Conservation (phyloP, 1,140 invertebrate genomes). For the Drosophila tsacasi region DNA sequence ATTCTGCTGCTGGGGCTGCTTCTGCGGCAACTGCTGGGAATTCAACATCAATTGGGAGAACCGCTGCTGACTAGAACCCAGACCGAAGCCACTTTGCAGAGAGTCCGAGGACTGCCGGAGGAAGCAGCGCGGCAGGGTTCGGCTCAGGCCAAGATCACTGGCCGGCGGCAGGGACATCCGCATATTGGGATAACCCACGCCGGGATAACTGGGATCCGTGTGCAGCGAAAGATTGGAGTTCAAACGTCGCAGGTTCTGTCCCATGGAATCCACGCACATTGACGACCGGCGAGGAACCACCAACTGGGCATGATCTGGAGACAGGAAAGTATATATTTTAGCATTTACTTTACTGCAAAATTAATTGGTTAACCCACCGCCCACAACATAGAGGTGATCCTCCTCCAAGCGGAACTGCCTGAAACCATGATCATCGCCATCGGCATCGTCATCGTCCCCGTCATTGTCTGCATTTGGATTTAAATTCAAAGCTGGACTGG, state of each 20-base stretch:
- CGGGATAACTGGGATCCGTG: conserved; percentile 48
- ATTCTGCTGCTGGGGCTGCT: conserved; percentile 57
- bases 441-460: conserved; percentile 43
- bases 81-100: conserved; percentile 50
- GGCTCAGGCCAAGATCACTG: conserved; percentile 67
- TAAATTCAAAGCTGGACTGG: not conserved
- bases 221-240: conserved; percentile 80
- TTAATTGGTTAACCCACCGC: conserved; percentile 43
- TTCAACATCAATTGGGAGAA: conserved; percentile 55
- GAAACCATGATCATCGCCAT: conserved; percentile 71
- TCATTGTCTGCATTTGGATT: not conserved
- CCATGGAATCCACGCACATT: conserved; percentile 57
- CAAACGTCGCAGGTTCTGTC: conserved; percentile 47
- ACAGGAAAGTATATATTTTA: too few species aligned
- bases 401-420: conserved; percentile 65
- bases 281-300: conserved; percentile 60
- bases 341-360: not conserved
- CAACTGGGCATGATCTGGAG: conserved; percentile 56
- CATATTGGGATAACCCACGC: conserved; percentile 14
- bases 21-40: conserved; percentile 41
- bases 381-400: conserved; percentile 72
- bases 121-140: conserved; percentile 79
- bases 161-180: conserved; percentile 44
- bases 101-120: conserved; percentile 65
- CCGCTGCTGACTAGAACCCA: conserved; percentile 53